Conservation (phyloP, 2,888 invertebrate species). For the Phasia obesa region DNA sequence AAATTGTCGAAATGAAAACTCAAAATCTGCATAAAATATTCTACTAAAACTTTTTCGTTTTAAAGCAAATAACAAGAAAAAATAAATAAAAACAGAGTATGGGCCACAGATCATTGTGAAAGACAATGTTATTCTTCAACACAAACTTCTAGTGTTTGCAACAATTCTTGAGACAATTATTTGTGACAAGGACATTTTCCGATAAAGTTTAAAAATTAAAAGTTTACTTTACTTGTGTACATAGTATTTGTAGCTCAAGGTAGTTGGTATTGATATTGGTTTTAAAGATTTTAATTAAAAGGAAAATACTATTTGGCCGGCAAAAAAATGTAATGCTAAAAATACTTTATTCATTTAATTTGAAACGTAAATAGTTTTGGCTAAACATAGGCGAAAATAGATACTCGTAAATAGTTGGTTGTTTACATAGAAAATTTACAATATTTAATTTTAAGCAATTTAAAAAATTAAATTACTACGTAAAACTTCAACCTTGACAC, state of each 20-base stretch:
- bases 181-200: constrained; percentile 52
- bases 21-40: constrained; percentile 57
- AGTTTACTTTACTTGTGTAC: constrained; percentile 28
- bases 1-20: constrained; percentile 38
- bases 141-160: constrained; percentile 19
- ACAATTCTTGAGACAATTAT: constrained; percentile 54
- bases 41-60: constrained; percentile 31
- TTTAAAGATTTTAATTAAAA: no score
- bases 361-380: no score
- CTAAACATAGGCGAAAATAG: no score
- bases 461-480: no score
- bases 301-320: no score
- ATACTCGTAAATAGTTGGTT: no score
- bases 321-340: no score
- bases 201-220: constrained; percentile 35
- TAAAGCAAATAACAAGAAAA: not conserved
- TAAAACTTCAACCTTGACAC: no score
- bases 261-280: not conserved
- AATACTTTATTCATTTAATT: no score
- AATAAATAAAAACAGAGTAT: not conserved
- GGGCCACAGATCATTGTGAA: not conserved
- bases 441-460: no score
- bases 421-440: no score
- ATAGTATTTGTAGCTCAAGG: constrained; percentile 31
- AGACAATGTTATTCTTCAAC: constrained; percentile 7